These are phyloP conservation scores for Darevskia mixta DNA, from an alignment of 2,797 vertebrate species.

Conservation along the genomic window DNA sequence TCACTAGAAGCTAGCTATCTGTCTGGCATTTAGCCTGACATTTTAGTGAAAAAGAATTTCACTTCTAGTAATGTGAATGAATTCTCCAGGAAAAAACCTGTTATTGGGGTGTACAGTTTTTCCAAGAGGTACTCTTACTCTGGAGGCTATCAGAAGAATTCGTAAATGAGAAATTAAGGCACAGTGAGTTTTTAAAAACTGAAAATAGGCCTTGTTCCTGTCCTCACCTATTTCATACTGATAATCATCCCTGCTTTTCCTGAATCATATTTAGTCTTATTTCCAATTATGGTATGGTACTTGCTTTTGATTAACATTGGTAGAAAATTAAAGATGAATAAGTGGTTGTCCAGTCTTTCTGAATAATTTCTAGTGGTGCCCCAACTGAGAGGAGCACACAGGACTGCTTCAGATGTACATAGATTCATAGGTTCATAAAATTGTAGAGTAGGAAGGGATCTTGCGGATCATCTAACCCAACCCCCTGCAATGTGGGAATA, in stretches of 20 bases:
- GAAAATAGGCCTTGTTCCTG: background rate
- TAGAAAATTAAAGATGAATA: background rate
- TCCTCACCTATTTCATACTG: background rate
- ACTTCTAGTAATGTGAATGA: constrained; percentile 52
- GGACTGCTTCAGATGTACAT: background rate
- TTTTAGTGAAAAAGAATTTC: constrained; percentile 46
- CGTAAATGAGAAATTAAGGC: constrained; percentile 26
- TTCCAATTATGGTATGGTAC: background rate
- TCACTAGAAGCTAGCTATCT: constrained; percentile 52
- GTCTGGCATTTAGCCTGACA: constrained; percentile 25
- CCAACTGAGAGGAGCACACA: background rate
- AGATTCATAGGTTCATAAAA: background rate
- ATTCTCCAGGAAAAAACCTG: background rate
- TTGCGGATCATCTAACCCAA: too few species aligned
- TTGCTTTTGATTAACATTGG: background rate
- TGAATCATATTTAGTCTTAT: background rate
- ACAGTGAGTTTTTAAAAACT: constrained; percentile 42
- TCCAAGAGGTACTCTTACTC: background rate
- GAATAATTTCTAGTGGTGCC: background rate
- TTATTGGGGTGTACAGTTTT: constrained; percentile 7
- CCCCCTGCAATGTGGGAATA: too few species aligned
- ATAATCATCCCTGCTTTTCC: background rate
- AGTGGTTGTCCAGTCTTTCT: background rate
- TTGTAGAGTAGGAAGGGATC: too few species aligned
- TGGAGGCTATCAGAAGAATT: constrained; percentile 11